Percentiles rank a stretch among this genome's conserved stretches.
phyloP scores from a whole-genome alignment of 2,888 invertebrate genomes.

The Antheraea assamensis region DNA sequence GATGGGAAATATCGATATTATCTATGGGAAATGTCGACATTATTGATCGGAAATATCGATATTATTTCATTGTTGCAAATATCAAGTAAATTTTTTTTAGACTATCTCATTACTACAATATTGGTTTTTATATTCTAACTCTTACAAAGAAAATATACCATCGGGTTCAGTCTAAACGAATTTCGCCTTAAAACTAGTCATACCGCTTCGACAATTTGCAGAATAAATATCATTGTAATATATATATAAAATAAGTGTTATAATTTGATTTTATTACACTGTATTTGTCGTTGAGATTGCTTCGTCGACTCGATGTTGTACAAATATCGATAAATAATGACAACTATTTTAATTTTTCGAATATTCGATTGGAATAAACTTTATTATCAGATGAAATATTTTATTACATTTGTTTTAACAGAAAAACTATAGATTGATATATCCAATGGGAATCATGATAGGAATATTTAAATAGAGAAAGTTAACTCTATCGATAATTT shows the following conservation, averaged over 20 bases:
- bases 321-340: neutral
- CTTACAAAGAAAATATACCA: neutral
- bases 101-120: neutral
- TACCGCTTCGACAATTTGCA: conserved; percentile 44
- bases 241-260: conserved; percentile 14
- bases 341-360: neutral
- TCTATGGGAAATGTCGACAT: too few species aligned
- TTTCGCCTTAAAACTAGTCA: conserved; percentile 53
- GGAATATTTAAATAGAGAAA: too few species aligned
- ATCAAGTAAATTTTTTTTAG: neutral
- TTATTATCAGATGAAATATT: neutral
- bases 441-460: neutral
- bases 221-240: conserved; percentile 15
- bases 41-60: neutral
- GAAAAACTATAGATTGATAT: too few species aligned
- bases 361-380: neutral
- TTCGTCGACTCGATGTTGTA: neutral
- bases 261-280: conserved; percentile 15
- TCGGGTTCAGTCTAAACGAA: conserved; percentile 38
- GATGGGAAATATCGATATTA: neutral
- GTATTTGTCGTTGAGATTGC: neutral
- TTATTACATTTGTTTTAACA: neutral
- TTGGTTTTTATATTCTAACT: neutral
- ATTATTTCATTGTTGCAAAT: neutral
- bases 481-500: too few species aligned